A percentile compares a stretch with the other conserved stretches of the same genome.
These are phyloP conservation scores for Gobio gobio DNA, from an alignment of 2,113 vertebrate species.

Conservation along the genomic window DNA sequence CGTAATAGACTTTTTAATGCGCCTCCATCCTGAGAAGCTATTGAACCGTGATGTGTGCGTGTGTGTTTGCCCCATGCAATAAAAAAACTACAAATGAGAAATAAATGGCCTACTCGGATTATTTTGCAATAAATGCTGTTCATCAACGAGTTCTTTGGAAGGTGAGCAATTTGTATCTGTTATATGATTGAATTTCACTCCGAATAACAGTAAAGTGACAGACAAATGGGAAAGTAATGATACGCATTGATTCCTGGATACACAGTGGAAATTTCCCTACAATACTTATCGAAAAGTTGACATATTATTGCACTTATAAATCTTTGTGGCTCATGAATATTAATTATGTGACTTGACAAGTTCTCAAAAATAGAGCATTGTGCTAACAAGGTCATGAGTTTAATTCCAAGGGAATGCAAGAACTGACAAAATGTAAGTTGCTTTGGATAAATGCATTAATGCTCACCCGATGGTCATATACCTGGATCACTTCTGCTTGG, in stretches of 20 bases:
- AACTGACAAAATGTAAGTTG: neutral
- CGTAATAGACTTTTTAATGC: slow-evolving; percentile 59
- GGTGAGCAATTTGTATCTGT: slow-evolving; percentile 6
- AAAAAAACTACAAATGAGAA: slow-evolving; percentile 35
- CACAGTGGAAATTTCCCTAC: neutral
- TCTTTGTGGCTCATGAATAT: neutral
- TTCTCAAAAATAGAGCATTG: neutral
- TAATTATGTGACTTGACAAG: neutral
- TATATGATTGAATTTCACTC: slow-evolving; percentile 8
- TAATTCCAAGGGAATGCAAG: neutral
- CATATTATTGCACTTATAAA: slow-evolving; percentile 1
- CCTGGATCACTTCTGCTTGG: neutral
- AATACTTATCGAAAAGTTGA: neutral
- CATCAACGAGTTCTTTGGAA: neutral
- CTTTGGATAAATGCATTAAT: neutral
- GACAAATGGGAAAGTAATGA: neutral
- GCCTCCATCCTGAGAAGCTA: slow-evolving; percentile 59
- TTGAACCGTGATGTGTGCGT: slow-evolving; percentile 37
- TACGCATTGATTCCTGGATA: neutral
- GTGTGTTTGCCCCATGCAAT: slow-evolving; percentile 38
- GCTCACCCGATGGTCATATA: neutral
- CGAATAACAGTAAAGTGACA: neutral
- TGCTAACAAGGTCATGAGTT: neutral
- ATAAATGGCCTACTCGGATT: slow-evolving; percentile 31
- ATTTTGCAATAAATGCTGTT: slow-evolving; percentile 19